Base-by-base conservation (phyloP, 2,888 invertebrate species). In the Protodeltote pygarga region DNA sequence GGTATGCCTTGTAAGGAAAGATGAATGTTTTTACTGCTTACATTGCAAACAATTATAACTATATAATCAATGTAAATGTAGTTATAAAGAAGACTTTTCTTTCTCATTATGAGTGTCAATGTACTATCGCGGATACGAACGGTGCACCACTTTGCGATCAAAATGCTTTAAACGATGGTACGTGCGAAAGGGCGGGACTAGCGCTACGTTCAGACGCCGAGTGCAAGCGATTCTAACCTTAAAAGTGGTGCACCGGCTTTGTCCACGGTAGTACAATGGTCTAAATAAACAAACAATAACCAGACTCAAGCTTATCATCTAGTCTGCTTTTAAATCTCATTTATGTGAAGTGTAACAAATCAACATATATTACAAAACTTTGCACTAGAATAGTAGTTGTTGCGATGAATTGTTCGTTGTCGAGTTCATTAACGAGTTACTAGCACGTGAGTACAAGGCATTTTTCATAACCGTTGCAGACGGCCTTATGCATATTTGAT, bases 401-500 rank as follows among this genome's bases (percentile, higher is more conserved):
- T 68, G 57, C 53, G 47, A 66, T 65, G 64, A 65, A 72, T 66
- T 63, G 49, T 42, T 41, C 41, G 57, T 68, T 64, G 73, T 75
- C 70, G 63, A 60, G 60, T 76, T 65, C 66, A 72, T 77, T 77
- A 71, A 72, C 65, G 68, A 73, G 65, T 55, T 60, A 55, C 55
- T 45, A 67, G 66, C 71, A 76, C 72, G 77, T 75, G 66, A 75
- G 62, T 65, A 65, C 68, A 71, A 80, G 73, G 66, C 70, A 72
- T 83, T 83, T 83, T 81, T 83, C 77, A 75, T 74, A 77, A 77
- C 74, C 71, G 70, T 73, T 69, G 75, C 69, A 69, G 75, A 72
- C 75, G 65, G 68, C 75, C 77, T 81, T 79, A 80, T 81, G 83
- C 80, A 85, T 85, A 82, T 77, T 85, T 81, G 75, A 85, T 82